Conservation (phyloP, 2,888 invertebrate genomes). For the Agrochola macilenta region DNA sequence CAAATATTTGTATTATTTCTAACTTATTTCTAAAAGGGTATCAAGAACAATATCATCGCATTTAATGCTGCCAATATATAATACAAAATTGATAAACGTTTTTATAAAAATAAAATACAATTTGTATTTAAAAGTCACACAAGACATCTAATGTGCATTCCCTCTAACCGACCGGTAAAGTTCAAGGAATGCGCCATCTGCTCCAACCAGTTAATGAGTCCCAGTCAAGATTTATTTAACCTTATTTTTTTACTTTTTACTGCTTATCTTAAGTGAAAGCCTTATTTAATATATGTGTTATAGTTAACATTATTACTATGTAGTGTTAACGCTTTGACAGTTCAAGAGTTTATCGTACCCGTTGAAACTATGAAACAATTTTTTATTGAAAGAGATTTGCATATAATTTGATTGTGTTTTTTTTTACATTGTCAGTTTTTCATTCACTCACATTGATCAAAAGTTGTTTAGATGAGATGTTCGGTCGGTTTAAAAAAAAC, state of each 20-base stretch:
- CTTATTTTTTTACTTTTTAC: slow-evolving; percentile 61
- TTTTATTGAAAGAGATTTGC: background rate
- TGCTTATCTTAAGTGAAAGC: slow-evolving; percentile 64
- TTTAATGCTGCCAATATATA: background rate
- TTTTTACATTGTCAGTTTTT: background rate
- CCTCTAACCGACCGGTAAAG: slow-evolving; percentile 59
- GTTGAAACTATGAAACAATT: background rate
- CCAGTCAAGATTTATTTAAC: slow-evolving; percentile 65
- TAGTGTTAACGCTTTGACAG: slow-evolving; percentile 5
- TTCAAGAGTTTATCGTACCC: background rate
- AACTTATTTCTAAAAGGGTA: background rate
- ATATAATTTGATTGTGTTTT: background rate
- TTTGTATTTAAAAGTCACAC: background rate
- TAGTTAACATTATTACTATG: slow-evolving; percentile 22
- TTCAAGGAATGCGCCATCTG: slow-evolving; percentile 60
- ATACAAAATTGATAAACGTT: background rate
- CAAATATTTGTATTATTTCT: background rate
- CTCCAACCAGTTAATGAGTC: slow-evolving; percentile 63
- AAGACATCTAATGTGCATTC: slow-evolving; percentile 46
- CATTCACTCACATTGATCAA: too few relatives aligned
- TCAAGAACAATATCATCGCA: background rate
- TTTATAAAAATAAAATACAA: background rate
- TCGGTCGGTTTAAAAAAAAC: background rate
- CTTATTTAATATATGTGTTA: slow-evolving; percentile 53
- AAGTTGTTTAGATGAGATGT: background rate